These are phyloP conservation scores for Drosophila helvetica DNA, from an alignment of 2,888 invertebrate genomes.

Conservation along the genomic window DNA sequence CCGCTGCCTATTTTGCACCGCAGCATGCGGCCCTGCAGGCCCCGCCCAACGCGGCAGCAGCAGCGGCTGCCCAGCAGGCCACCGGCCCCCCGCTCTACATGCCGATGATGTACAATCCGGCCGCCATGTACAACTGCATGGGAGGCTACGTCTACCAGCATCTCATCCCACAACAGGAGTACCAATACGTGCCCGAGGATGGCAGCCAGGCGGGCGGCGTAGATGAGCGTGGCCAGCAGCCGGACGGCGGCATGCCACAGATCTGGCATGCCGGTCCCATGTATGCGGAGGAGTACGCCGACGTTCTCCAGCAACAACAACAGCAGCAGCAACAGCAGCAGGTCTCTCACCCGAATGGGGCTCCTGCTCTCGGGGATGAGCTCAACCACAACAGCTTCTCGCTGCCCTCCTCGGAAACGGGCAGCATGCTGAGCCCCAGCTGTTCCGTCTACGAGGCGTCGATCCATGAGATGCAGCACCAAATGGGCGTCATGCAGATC, in stretches of 20 bases:
- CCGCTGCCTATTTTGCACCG: conserved; percentile 73
- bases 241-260: conserved; percentile 63
- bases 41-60: conserved; percentile 56
- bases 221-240: conserved; percentile 72
- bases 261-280: conserved; percentile 81
- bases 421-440: conserved; percentile 82
- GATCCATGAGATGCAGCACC: conserved; percentile 82
- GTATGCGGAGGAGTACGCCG: conserved; percentile 81
- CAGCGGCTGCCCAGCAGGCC: conserved; percentile 81
- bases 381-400: conserved; percentile 82
- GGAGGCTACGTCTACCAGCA: conserved; percentile 74
- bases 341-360: conserved; percentile 48
- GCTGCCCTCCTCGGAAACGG: conserved; percentile 81
- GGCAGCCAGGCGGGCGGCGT: conserved; percentile 68
- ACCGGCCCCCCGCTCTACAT: conserved; percentile 80
- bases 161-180: conserved; percentile 79
- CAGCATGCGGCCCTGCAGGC: conserved; percentile 79
- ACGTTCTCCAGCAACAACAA: conserved; percentile 44
- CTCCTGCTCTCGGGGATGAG: conserved; percentile 73
- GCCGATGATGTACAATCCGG: conserved; percentile 74
- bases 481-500: conserved; percentile 83
- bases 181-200: conserved; percentile 75
- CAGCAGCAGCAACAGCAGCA: conserved; percentile 35
- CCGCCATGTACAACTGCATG: conserved; percentile 77
- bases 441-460: conserved; percentile 82